Percentiles rank a stretch among this genome's conserved stretches.
phyloP scores from a whole-genome alignment of 1,140 invertebrate genomes.

The Diorhabda carinulata region DNA sequence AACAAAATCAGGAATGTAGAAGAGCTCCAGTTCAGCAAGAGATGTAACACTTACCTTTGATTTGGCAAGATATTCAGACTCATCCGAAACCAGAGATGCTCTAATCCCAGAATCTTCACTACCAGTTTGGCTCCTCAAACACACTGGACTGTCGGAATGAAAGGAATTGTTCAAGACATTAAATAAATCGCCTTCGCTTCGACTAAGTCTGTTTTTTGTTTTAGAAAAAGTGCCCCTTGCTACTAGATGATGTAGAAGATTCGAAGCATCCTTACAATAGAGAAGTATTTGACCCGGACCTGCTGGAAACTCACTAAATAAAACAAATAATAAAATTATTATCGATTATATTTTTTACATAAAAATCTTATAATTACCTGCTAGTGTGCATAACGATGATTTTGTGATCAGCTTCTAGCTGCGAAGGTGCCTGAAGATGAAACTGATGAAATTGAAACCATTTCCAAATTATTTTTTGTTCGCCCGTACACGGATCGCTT shows the following conservation, averaged over 20 bases:
- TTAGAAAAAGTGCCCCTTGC: conserved; percentile 44
- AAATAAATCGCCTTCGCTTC: conserved; percentile 53
- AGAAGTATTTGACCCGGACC: conserved; percentile 52
- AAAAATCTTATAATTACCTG: conserved; percentile 35
- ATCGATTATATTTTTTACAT: conserved; percentile 19
- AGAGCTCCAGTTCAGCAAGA: no score
- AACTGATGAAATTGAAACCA: conserved; percentile 55
- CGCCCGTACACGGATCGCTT: conserved; percentile 50
- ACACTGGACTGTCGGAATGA: conserved; percentile 33
- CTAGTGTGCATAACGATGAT: conserved; percentile 55
- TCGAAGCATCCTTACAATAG: conserved; percentile 50
- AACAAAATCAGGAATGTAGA: no score
- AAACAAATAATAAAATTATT: conserved; percentile 1
- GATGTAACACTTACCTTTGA: conserved; percentile 33
- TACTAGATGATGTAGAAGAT: conserved; percentile 49
- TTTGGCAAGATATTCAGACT: conserved; percentile 35
- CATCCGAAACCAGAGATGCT: conserved; percentile 39
- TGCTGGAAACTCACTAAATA: conserved; percentile 48
- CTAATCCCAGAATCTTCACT: conserved; percentile 43
- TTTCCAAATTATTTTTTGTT: conserved; percentile 48
- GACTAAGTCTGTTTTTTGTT: conserved; percentile 47
- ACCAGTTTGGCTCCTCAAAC: conserved; percentile 38
- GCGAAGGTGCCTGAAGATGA: conserved; percentile 49
- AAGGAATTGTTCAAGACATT: conserved; percentile 15
- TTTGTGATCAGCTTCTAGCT: conserved; percentile 52